Conservation (phyloP, 2,113 vertebrate genomes). For the Channa argus region DNA sequence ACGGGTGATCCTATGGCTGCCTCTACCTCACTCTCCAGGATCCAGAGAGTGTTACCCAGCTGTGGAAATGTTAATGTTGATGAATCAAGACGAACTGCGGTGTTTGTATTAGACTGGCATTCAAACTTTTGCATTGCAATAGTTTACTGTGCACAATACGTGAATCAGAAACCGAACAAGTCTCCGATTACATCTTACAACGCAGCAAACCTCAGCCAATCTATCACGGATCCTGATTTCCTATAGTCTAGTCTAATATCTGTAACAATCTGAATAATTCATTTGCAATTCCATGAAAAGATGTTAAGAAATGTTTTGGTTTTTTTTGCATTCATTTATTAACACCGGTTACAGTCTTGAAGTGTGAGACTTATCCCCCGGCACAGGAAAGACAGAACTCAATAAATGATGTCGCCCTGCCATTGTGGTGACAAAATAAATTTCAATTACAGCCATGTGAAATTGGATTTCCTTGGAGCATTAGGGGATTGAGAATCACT, state of each 20-base stretch:
- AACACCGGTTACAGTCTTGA: slow-evolving; percentile 45
- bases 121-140: slow-evolving; percentile 1
- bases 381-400: slow-evolving; percentile 48
- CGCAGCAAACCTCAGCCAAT: neutral
- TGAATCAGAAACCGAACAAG: neutral
- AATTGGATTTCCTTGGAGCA: slow-evolving; percentile 82
- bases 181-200: neutral
- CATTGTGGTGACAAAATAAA: slow-evolving; percentile 78
- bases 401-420: slow-evolving; percentile 65
- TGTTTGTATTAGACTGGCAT: slow-evolving; percentile 33
- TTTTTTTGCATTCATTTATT: slow-evolving; percentile 52
- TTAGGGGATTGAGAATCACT: slow-evolving; percentile 73
- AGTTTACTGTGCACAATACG: neutral
- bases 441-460: slow-evolving; percentile 82
- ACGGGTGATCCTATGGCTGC: slow-evolving; percentile 77
- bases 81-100: slow-evolving; percentile 52
- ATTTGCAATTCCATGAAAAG: slow-evolving; percentile 26
- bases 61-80: slow-evolving; percentile 69
- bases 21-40: slow-evolving; percentile 75
- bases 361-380: slow-evolving; percentile 13
- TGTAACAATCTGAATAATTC: slow-evolving; percentile 35
- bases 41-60: slow-evolving; percentile 67
- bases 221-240: slow-evolving; percentile 5
- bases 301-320: neutral
- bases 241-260: slow-evolving; percentile 1